Percentiles rank a stretch among this genome's conserved stretches.
These are phyloP conservation scores for Sceloporus tristichus DNA, from an alignment of 2,113 vertebrate species.

Conservation along the genomic window DNA sequence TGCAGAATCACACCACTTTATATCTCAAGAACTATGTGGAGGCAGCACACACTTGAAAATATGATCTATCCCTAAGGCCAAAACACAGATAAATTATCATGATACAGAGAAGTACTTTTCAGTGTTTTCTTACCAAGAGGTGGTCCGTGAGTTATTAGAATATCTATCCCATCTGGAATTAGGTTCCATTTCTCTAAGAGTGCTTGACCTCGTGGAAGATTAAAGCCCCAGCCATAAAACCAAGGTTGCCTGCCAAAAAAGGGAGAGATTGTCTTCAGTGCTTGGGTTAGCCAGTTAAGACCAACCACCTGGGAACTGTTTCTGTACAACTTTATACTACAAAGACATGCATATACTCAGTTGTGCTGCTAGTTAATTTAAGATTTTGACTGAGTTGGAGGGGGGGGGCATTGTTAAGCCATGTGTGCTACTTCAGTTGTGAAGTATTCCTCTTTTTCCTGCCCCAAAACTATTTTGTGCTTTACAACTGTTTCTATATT, in stretches of 20 bases:
- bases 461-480: background rate
- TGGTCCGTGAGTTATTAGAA: conserved; percentile 95
- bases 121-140: conserved; percentile 88
- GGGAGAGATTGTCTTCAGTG: conserved; percentile 64
- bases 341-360: conserved; percentile 44
- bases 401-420: background rate
- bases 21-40: background rate
- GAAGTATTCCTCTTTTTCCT: background rate
- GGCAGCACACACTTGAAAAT: background rate
- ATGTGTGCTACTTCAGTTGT: background rate
- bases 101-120: conserved; percentile 52
- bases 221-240: conserved; percentile 99
- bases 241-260: conserved; percentile 91
- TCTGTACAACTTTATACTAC: conserved; percentile 39
- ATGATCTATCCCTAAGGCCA: conserved; percentile 7
- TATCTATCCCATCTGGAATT: conserved; percentile 93
- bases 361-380: background rate
- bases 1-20: background rate
- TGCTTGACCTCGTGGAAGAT: conserved; percentile 94
- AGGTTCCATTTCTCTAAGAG: conserved; percentile 98
- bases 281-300: conserved; percentile 64
- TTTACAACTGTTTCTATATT: background rate
- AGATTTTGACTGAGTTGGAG: too few species aligned
- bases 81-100: conserved; percentile 42
- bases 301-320: conserved; percentile 4